phyloP scores from a whole-genome alignment of 1,140 invertebrate genomes.

The Hirudo medicinalis region DNA sequence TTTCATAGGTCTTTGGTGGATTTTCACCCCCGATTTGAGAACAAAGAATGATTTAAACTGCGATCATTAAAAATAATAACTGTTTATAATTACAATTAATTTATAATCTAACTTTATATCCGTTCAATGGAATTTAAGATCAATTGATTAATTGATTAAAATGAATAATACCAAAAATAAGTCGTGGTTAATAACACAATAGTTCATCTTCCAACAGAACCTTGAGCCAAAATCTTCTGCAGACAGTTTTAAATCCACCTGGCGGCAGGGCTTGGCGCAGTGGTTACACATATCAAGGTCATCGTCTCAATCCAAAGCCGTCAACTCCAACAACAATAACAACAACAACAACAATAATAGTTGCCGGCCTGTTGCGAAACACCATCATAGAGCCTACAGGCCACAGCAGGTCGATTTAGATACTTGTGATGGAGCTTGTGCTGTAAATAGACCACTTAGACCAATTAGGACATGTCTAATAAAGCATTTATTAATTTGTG shows the following conservation, averaged over 20 bases:
- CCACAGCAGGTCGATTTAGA: background rate
- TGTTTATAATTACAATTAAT: background rate
- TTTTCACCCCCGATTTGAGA: too few species aligned
- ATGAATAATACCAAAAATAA: too few species aligned
- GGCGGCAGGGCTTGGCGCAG: constrained; percentile 13
- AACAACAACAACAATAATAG: constrained; percentile 10
- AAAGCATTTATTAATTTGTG: too few species aligned
- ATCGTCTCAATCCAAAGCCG: background rate
- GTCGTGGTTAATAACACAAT: too few species aligned
- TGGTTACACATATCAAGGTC: constrained; percentile 14
- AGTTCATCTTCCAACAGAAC: too few species aligned
- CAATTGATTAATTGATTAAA: too few species aligned
- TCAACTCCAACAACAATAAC: constrained; percentile 6
- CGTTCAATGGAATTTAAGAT: background rate
- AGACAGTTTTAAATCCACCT: background rate
- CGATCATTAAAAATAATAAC: background rate
- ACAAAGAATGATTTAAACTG: background rate
- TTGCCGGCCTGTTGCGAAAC: background rate
- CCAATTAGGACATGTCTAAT: too few species aligned
- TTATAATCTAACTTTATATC: too few species aligned
- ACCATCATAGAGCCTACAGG: background rate
- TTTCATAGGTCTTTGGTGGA: too few species aligned
- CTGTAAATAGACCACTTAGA: too few species aligned
- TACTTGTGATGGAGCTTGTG: background rate
- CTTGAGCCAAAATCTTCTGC: background rate